Conservation (phyloP, 1,140 invertebrate genomes). For the Drosophila tropicalis region DNA sequence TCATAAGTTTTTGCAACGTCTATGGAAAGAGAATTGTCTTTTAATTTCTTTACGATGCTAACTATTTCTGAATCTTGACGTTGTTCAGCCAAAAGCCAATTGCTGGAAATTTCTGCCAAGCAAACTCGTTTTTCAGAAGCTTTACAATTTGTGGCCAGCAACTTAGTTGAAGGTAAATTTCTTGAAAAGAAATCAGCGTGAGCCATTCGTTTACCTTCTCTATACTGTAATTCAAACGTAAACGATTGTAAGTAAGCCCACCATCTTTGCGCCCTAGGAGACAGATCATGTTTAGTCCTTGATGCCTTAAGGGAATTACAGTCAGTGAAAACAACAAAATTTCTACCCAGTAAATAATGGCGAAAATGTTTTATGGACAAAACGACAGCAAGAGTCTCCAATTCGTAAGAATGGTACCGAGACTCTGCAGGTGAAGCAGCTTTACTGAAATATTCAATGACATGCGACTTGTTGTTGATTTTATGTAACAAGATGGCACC, state of each 20-base stretch:
- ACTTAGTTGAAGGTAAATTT: neutral
- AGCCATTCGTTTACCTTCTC: slow-evolving; percentile 3
- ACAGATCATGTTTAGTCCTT: too few relatives aligned
- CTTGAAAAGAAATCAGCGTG: neutral
- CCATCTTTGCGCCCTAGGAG: neutral
- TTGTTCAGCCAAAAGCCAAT: too few relatives aligned
- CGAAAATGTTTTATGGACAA: too few relatives aligned
- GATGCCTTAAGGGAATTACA: too few relatives aligned
- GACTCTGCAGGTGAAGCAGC: slow-evolving; percentile 2
- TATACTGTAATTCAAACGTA: slow-evolving; percentile 6
- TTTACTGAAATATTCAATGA: neutral
- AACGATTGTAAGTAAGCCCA: slow-evolving; percentile 3
- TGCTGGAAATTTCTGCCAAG: too few relatives aligned
- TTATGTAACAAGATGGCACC: slow-evolving; percentile 3
- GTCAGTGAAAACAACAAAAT: too few relatives aligned
- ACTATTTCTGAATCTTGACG: too few relatives aligned
- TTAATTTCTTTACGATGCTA: too few relatives aligned
- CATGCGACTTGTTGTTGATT: slow-evolving; percentile 3
- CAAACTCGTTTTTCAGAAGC: slow-evolving; percentile 4
- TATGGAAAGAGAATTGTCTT: too few relatives aligned
- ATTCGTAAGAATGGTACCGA: slow-evolving; percentile 3
- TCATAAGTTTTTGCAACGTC: too few relatives aligned
- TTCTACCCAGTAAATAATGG: too few relatives aligned
- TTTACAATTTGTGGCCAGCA: neutral
- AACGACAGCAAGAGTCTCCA: neutral